Percentiles rank a stretch among this genome's conserved stretches.
Evolutionary conservation across 1,140 invertebrate species (phyloP).

Genomic region (Drosophila truncata): DNA sequence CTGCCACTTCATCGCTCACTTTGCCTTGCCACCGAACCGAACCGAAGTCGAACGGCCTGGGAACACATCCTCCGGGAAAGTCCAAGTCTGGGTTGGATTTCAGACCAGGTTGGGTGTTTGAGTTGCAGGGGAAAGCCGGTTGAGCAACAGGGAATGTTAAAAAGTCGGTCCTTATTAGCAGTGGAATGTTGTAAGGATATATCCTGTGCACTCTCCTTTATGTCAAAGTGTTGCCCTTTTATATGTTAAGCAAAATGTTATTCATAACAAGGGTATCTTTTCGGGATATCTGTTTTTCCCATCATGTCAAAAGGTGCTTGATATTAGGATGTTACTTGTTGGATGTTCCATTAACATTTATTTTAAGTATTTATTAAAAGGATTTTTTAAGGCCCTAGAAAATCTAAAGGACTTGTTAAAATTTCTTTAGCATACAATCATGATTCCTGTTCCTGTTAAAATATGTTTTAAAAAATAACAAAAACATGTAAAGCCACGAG

Average conservation of each 20-base stretch:
- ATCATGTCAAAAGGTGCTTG: neutral
- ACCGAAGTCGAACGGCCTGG: constrained; percentile 7
- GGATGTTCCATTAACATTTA: neutral
- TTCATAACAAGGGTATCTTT: neutral
- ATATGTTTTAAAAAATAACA: neutral
- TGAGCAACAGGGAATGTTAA: constrained; percentile 10
- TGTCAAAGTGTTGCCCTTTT: neutral
- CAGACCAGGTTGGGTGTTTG: neutral
- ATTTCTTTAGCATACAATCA: too few species aligned
- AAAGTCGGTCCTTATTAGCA: neutral
- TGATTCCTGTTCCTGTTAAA: too few species aligned
- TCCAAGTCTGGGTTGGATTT: neutral
- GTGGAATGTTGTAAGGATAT: neutral
- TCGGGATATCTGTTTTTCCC: neutral
- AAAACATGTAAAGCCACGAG: too few species aligned
- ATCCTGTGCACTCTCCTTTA: neutral
- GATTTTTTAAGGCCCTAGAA: too few species aligned
- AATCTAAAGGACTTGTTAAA: too few species aligned
- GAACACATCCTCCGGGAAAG: constrained; percentile 2
- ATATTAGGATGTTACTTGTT: too few species aligned
- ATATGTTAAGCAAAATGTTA: neutral
- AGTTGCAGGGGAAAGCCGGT: constrained; percentile 54
- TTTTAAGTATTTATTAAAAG: neutral
- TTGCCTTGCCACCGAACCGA: neutral
- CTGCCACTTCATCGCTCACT: constrained; percentile 32